Evolutionary conservation across 2,888 invertebrate species (phyloP).

Genomic region (Drosophila atroscutellata): DNA sequence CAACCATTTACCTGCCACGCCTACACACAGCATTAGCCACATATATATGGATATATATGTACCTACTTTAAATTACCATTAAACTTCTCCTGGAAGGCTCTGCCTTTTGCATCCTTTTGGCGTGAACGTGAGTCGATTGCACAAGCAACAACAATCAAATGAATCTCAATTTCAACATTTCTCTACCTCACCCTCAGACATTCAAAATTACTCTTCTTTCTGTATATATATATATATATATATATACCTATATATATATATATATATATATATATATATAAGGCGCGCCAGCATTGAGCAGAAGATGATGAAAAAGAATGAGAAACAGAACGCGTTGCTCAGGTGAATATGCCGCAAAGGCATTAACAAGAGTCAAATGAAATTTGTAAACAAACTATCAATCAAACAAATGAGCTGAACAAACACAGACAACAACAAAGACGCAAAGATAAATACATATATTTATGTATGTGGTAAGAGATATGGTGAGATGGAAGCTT

Average conservation of each 20-base stretch:
- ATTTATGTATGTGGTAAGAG: slow-evolving; percentile 8
- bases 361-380: slow-evolving; percentile 55
- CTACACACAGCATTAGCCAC: slow-evolving; percentile 30
- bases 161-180: slow-evolving; percentile 58
- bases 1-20: slow-evolving; percentile 42
- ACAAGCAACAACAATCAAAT: slow-evolving; percentile 67
- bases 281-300: slow-evolving; percentile 44
- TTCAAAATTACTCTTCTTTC: slow-evolving; percentile 7
- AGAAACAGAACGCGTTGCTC: slow-evolving; percentile 28
- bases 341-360: slow-evolving; percentile 54
- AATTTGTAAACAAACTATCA: slow-evolving; percentile 80
- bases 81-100: not conserved
- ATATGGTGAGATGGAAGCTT: slow-evolving; percentile 29
- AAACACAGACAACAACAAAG: slow-evolving; percentile 40
- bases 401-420: slow-evolving; percentile 65
- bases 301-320: slow-evolving; percentile 14
- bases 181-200: slow-evolving; percentile 13
- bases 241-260: not conserved
- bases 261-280: slow-evolving; percentile 5
- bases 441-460: slow-evolving; percentile 9
- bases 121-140: slow-evolving; percentile 66
- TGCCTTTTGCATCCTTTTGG: slow-evolving; percentile 53
- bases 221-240: slow-evolving; percentile 14
- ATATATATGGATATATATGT: not conserved
- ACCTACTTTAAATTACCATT: slow-evolving; percentile 49